These are phyloP conservation scores for Passer montanus DNA, from an alignment of 2,113 vertebrate species.

Conservation along the genomic window DNA sequence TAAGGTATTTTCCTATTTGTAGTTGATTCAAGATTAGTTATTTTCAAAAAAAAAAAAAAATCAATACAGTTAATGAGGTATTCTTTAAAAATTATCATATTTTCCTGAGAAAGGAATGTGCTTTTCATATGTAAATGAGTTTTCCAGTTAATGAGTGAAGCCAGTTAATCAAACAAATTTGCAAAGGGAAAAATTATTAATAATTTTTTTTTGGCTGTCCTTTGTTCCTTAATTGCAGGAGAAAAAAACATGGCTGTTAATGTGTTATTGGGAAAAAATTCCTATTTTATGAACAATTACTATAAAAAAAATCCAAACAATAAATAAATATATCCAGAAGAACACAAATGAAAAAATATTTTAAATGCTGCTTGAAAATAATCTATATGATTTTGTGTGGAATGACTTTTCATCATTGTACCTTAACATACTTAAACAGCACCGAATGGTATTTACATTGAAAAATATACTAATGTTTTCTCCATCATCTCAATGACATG, in stretches of 20 bases:
- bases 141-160: background rate
- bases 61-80: conserved; percentile 29
- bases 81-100: conserved; percentile 41
- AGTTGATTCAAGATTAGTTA: conserved; percentile 16
- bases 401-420: background rate
- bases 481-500: background rate
- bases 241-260: background rate
- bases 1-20: conserved; percentile 33
- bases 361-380: background rate
- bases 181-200: background rate
- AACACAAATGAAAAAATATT: background rate
- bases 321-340: background rate
- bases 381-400: background rate
- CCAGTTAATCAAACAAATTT: conserved; percentile 11
- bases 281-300: background rate
- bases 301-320: background rate
- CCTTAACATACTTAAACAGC: background rate
- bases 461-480: background rate
- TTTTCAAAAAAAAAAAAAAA: background rate
- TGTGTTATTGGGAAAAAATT: background rate
- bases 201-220: background rate
- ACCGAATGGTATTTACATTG: background rate
- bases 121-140: conserved; percentile 44
- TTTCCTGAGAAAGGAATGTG: conserved; percentile 9
- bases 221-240: background rate